Evolutionary conservation across 92 coral and sea anemone genomes (phyloP).

Genomic region (Umimayanthus kanabou): DNA sequence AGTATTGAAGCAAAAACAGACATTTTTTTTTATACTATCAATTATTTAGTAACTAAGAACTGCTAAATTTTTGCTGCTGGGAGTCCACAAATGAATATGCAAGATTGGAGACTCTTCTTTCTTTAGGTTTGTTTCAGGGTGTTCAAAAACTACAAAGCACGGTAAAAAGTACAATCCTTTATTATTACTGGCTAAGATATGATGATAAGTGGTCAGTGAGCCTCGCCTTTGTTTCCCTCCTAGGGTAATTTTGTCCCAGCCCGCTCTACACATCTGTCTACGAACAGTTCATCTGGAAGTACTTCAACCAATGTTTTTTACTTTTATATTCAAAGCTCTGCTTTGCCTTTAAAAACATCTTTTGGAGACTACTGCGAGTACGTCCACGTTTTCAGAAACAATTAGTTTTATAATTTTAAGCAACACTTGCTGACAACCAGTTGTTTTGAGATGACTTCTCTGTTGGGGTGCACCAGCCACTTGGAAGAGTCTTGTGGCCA

Average conservation of each 20-base stretch:
- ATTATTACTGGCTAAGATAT: neutral
- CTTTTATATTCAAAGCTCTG: no score
- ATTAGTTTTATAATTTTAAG: neutral
- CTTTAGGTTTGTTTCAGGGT: neutral
- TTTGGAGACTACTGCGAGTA: neutral
- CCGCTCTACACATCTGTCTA: neutral
- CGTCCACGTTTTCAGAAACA: conserved; percentile 7
- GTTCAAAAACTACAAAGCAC: no score
- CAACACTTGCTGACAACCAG: neutral
- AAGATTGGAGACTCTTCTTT: neutral
- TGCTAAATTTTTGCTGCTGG: no score
- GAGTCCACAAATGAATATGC: no score
- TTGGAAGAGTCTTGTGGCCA: neutral
- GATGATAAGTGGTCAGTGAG: neutral
- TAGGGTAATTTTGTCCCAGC: neutral
- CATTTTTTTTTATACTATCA: neutral
- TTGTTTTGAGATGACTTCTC: neutral
- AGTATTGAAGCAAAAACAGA: neutral
- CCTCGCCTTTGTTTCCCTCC: neutral
- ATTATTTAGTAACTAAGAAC: neutral
- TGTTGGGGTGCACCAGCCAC: conserved; percentile 13
- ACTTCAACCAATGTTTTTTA: neutral
- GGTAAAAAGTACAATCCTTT: no score
- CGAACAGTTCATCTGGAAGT: neutral
- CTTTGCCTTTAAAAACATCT: neutral